phyloP scores from a whole-genome alignment of 1,140 invertebrate genomes.

The Drosophila nikananu region DNA sequence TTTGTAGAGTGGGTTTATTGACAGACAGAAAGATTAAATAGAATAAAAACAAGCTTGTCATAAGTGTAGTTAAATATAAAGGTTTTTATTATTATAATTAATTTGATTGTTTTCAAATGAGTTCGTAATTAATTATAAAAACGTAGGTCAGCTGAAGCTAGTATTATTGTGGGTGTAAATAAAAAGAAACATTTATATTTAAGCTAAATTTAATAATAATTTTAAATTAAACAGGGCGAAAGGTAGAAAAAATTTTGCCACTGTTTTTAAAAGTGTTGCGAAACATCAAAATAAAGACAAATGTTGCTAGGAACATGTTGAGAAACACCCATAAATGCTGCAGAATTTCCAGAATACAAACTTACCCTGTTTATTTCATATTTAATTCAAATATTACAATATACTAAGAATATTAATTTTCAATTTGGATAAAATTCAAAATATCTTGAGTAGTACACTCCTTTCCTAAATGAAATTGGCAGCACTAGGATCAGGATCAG shows the following conservation, averaged over 20 bases:
- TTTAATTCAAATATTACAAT: not conserved
- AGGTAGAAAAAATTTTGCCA: no score
- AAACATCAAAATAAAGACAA: not conserved
- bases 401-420: not conserved
- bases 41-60: not conserved
- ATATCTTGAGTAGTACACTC: not conserved
- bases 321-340: not conserved
- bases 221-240: not conserved
- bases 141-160: not conserved
- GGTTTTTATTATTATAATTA: not conserved
- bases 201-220: not conserved
- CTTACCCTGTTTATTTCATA: no score
- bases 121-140: not conserved
- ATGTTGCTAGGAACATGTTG: not conserved
- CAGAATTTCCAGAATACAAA: not conserved
- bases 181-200: not conserved
- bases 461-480: slow-evolving; percentile 2
- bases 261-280: not conserved
- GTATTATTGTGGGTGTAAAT: not conserved
- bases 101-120: not conserved
- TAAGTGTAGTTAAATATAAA: not conserved
- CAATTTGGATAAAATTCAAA: not conserved
- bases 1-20: slow-evolving; percentile 8
- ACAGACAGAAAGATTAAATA: not conserved
- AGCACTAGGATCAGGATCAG: not conserved